Evolutionary conservation across 2,113 vertebrate genomes (phyloP).

Genomic region (Aspidoscelis tigris): DNA sequence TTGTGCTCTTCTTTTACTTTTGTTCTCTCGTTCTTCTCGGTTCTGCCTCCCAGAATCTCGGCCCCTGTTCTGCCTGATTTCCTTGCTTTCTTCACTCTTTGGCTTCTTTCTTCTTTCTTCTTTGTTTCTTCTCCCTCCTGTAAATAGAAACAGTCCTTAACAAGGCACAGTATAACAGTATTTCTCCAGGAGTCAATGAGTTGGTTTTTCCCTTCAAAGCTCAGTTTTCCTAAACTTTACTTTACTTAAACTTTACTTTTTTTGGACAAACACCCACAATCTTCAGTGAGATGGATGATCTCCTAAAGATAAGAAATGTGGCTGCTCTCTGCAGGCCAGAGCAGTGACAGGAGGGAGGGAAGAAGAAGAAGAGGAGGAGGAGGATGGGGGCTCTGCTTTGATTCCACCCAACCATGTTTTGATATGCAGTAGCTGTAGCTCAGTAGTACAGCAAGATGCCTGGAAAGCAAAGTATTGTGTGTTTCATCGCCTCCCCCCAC

Average conservation of each 20-base stretch:
- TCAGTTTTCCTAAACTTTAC: fast-evolving
- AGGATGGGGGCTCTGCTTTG: no score
- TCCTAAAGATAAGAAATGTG: background rate
- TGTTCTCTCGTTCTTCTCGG: conserved; percentile 86
- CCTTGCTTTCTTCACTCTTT: conserved; percentile 86
- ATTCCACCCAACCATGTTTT: no score
- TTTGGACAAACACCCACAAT: background rate
- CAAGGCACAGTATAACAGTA: conserved; percentile 30
- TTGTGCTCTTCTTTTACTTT: conserved; percentile 87
- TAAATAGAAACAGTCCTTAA: conserved; percentile 62
- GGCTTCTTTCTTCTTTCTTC: conserved; percentile 85
- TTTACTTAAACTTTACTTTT: background rate
- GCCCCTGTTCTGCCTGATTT: conserved; percentile 80
- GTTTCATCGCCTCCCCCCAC: no score
- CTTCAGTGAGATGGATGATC: background rate
- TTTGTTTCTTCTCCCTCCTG: conserved; percentile 81
- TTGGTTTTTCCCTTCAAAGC: conserved; percentile 2
- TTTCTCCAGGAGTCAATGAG: background rate
- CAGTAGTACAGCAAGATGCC: no score
- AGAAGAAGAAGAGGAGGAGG: no score
- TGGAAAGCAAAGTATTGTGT: no score
- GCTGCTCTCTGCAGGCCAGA: no score
- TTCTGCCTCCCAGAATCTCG: conserved; percentile 79
- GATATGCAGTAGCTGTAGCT: no score
- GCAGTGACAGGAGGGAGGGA: no score